These are phyloP conservation scores for Arion vulgaris DNA, from an alignment of 1,140 invertebrate species.

Conservation along the genomic window DNA sequence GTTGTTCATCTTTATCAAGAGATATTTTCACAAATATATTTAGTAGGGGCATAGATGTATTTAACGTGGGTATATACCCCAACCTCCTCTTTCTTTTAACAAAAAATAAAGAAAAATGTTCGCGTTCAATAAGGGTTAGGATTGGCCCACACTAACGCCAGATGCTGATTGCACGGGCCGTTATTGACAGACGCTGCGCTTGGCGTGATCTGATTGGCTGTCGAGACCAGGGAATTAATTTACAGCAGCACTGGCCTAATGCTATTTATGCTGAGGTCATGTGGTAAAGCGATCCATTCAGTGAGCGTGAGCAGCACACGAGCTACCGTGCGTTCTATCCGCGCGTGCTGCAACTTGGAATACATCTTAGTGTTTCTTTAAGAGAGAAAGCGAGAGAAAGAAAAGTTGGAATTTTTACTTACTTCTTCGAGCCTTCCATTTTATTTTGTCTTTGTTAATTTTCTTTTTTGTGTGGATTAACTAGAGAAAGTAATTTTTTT, in stretches of 20 bases:
- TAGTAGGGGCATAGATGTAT: too few species aligned
- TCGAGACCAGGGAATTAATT: constrained; percentile 46
- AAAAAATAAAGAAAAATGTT: too few species aligned
- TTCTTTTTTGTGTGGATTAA: constrained; percentile 37
- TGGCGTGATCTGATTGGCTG: constrained; percentile 48
- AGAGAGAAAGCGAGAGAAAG: not conserved
- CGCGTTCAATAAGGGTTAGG: not conserved
- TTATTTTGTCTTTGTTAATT: constrained; percentile 36
- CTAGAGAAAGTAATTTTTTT: constrained; percentile 17
- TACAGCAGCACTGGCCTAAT: constrained; percentile 44
- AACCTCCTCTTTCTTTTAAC: not conserved
- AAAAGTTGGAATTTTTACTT: constrained; percentile 32
- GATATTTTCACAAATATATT: too few species aligned
- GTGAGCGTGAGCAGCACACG: constrained; percentile 36
- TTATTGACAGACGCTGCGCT: constrained; percentile 37
- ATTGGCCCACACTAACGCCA: constrained; percentile 42
- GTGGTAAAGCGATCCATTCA: constrained; percentile 45
- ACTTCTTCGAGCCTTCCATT: constrained; percentile 18
- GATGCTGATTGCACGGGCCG: constrained; percentile 38
- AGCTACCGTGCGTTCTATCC: constrained; percentile 35
- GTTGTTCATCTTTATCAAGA: too few species aligned
- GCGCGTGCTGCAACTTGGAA: constrained; percentile 34
- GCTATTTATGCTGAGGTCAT: constrained; percentile 53
- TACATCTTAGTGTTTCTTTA: constrained; percentile 21
- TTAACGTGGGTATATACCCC: not conserved